Evolutionary conservation across 1,140 invertebrate species (phyloP), one percentile per base, ranked within the genome.

Genomic region (Chelonus insularis): DNA sequence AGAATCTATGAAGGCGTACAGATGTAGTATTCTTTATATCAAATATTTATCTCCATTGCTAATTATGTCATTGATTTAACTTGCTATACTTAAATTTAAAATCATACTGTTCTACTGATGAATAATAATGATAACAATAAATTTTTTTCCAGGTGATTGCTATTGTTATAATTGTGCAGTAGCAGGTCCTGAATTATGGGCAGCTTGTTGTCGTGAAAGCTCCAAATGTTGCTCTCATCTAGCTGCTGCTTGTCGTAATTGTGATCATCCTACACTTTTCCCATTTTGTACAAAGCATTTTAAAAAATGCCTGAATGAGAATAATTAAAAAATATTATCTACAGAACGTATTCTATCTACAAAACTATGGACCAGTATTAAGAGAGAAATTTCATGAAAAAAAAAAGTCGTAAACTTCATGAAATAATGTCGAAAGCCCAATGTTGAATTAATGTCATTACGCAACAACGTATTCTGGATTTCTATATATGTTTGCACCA

Each of bases 271-370:
- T 0, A 62, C 66, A 3, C 60, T 83, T 5, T 73, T 77, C 57
- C 69, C 74, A 1, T 83, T 83, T 43, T 83, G 81, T 54, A 72
- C 75, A 1, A 81, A 82, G 51, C 72, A 81, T 41, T 83, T 83
- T 48, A 81, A 81, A 57, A 81, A 79, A 60, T 83, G 81, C 43
- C 39, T 77, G 47, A 45, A 75, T 37, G 71, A 73, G 2, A 72
- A 72, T n/a, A 73, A 70, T 9, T 57, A 63, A 23, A 65, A 54
- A 14, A 63, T 14, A 20, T n/a, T 29, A 36, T 50, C 57, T 5
- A 12, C 47, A 9, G 34, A 34, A 21, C n/a, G 37, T 14, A n/a
- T 11, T 39, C n/a, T 2, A 5, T 14, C 37, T 5, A 12, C 37
- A 11, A n/a, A n/a, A n/a, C 11, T 34, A 34, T 7, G 32, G 6